phyloP scores from a whole-genome alignment of 2,888 invertebrate species.

The Drosophila anomalata region DNA sequence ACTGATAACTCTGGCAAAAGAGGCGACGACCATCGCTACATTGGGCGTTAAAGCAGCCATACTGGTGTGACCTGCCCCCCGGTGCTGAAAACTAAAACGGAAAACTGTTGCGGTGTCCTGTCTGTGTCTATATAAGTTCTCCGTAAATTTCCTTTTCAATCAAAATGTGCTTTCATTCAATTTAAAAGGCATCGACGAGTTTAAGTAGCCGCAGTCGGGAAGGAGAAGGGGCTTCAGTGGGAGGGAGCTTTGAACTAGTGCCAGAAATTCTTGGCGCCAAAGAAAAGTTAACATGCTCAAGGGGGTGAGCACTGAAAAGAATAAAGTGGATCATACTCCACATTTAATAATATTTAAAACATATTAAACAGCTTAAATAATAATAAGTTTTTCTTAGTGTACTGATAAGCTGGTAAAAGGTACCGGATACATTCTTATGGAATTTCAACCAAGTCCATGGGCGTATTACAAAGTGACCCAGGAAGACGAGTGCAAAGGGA shows the following conservation, averaged over 20 bases:
- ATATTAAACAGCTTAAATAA: no score
- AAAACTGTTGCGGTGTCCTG: conserved; percentile 25
- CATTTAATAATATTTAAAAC: neutral
- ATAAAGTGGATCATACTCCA: neutral
- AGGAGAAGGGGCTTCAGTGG: conserved; percentile 19
- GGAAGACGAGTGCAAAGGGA: conserved; percentile 39
- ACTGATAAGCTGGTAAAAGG: conserved; percentile 44
- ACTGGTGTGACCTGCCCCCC: conserved; percentile 14
- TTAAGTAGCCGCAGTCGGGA: conserved; percentile 46
- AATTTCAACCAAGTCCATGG: conserved; percentile 57
- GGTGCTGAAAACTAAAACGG: neutral
- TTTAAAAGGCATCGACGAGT: conserved; percentile 50
- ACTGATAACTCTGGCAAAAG: conserved; percentile 56
- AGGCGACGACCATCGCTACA: conserved; percentile 40
- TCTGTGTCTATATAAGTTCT: conserved; percentile 54
- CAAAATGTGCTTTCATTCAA: conserved; percentile 78
- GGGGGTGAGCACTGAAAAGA: conserved; percentile 1
- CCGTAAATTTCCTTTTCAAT: conserved; percentile 76
- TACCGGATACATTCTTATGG: conserved; percentile 53
- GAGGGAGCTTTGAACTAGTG: conserved; percentile 72
- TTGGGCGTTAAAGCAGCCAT: conserved; percentile 64
- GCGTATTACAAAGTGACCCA: conserved; percentile 38
- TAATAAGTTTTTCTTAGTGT: neutral
- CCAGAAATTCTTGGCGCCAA: conserved; percentile 69
- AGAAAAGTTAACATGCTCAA: conserved; percentile 38